Evolutionary conservation across 2,888 invertebrate species (phyloP).

Genomic region (Xylophagus ater): DNA sequence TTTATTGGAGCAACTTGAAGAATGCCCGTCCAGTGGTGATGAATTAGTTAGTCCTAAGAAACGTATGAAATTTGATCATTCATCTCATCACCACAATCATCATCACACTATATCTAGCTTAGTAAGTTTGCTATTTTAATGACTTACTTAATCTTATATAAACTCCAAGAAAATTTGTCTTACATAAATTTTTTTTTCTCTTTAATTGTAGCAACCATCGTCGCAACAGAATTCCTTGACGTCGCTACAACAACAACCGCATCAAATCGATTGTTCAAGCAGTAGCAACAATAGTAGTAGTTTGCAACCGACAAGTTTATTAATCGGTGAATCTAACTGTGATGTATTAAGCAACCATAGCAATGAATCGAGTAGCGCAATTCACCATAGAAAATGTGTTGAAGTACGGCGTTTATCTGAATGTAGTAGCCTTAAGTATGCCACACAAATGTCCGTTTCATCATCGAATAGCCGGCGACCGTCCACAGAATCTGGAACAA

Average conservation of each 20-base stretch:
- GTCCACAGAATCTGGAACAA: slow-evolving; percentile 40
- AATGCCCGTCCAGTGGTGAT: slow-evolving; percentile 59
- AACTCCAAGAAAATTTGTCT: neutral
- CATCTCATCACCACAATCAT: slow-evolving; percentile 33
- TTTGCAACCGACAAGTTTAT: slow-evolving; percentile 21
- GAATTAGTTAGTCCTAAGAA: slow-evolving; percentile 56
- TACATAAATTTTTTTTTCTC: slow-evolving; percentile 3
- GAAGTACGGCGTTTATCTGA: slow-evolving; percentile 46
- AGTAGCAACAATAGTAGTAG: slow-evolving; percentile 23
- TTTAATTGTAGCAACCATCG: slow-evolving; percentile 5
- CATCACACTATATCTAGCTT: slow-evolving; percentile 26
- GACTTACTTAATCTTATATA: neutral
- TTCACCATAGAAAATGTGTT: slow-evolving; percentile 31
- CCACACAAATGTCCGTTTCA: slow-evolving; percentile 13
- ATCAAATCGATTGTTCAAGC: slow-evolving; percentile 14
- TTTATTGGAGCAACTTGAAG: slow-evolving; percentile 57
- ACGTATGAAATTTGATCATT: slow-evolving; percentile 50
- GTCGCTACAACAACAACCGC: slow-evolving; percentile 8
- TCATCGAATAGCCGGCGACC: slow-evolving; percentile 38
- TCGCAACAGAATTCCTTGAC: slow-evolving; percentile 1
- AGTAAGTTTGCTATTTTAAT: slow-evolving; percentile 25
- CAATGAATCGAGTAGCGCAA: slow-evolving; percentile 18
- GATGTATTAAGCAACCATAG: slow-evolving; percentile 34
- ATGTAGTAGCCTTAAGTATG: slow-evolving; percentile 26
- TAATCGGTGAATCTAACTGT: slow-evolving; percentile 36